These are phyloP conservation scores for Tribolium freemani DNA, from an alignment of 2,888 invertebrate species.

Conservation along the genomic window DNA sequence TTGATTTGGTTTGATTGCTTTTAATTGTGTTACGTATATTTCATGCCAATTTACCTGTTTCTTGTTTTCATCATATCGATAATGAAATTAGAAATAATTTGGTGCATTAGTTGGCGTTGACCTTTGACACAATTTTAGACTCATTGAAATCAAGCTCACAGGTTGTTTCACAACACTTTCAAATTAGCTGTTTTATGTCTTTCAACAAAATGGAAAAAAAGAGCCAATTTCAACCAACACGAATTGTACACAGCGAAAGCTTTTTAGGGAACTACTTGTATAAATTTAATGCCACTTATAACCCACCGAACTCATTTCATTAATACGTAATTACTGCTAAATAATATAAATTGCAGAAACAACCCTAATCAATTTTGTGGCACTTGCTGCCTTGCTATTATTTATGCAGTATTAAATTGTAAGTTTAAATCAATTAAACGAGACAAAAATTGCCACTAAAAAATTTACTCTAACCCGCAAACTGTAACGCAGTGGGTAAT, in stretches of 20 bases:
- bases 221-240: conserved; percentile 24
- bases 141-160: conserved; percentile 13
- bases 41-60: conserved; percentile 24
- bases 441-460: not conserved
- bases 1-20: conserved; percentile 6
- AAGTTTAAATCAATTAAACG: not conserved
- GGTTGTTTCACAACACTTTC: not conserved
- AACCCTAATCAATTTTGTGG: not conserved
- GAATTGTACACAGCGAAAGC: conserved; percentile 16
- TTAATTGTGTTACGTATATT: conserved; percentile 22
- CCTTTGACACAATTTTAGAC: conserved; percentile 8
- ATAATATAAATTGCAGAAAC: conserved; percentile 28
- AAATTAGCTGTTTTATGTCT: conserved; percentile 24
- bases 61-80: conserved; percentile 14
- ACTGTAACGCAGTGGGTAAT: not conserved
- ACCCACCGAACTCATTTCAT: conserved; percentile 22
- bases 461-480: not conserved
- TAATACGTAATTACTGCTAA: conserved; percentile 20
- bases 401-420: not conserved
- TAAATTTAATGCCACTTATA: conserved; percentile 33
- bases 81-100: conserved; percentile 29
- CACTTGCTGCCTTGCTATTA: not conserved
- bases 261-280: conserved; percentile 7
- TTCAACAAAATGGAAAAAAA: conserved; percentile 17
- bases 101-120: conserved; percentile 13